Conservation (phyloP, 2,888 invertebrate species). For the Sesamia inferens region DNA sequence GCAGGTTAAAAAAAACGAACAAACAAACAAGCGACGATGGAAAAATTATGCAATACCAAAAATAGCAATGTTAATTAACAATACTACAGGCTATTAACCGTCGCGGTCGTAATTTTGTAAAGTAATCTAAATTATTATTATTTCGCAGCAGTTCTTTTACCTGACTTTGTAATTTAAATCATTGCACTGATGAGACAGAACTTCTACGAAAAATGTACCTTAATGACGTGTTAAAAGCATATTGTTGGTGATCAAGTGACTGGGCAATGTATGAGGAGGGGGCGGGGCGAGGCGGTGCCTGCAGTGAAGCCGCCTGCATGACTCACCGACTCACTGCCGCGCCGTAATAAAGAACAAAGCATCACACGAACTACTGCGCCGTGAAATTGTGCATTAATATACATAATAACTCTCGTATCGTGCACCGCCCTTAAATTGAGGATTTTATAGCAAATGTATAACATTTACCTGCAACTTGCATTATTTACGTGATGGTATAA, state of each 20-base stretch:
- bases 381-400: slow-evolving; percentile 71
- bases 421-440: slow-evolving; percentile 59
- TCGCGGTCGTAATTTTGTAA: slow-evolving; percentile 23
- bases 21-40: slow-evolving; percentile 5
- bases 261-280: slow-evolving; percentile 47
- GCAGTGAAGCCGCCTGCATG: slow-evolving; percentile 60
- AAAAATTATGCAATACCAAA: slow-evolving; percentile 35
- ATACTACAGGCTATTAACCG: slow-evolving; percentile 41
- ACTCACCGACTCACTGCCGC: slow-evolving; percentile 56
- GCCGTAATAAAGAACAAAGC: slow-evolving; percentile 67
- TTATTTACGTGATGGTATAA: slow-evolving; percentile 35
- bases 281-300: slow-evolving; percentile 62
- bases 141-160: slow-evolving; percentile 29
- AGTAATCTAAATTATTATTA: slow-evolving; percentile 37
- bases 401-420: slow-evolving; percentile 65
- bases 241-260: slow-evolving; percentile 28
- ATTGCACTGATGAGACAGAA: slow-evolving; percentile 36
- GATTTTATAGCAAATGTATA: slow-evolving; percentile 41
- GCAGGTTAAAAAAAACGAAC: too few species aligned
- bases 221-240: slow-evolving; percentile 36
- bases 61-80: slow-evolving; percentile 46
- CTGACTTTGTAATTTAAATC: slow-evolving; percentile 34
- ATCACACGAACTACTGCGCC: slow-evolving; percentile 65
- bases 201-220: slow-evolving; percentile 32
- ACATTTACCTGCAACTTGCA: slow-evolving; percentile 32